Evolutionary conservation across 2,113 vertebrate genomes (phyloP).

Genomic region (Gobio gobio): DNA sequence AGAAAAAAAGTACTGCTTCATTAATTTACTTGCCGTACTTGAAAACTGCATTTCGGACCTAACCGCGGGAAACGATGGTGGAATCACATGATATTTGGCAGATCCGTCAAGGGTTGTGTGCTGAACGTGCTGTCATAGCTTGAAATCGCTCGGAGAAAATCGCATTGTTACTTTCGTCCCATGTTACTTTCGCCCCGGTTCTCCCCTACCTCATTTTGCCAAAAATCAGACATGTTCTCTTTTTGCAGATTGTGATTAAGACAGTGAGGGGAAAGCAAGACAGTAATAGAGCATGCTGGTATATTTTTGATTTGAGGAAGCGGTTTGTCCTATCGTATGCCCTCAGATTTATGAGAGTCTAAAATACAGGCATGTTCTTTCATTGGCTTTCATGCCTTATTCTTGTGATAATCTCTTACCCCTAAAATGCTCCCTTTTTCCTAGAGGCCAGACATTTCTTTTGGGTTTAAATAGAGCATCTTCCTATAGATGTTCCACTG

Average conservation of each 20-base stretch:
- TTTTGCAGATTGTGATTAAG: conserved; percentile 21
- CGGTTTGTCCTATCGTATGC: conserved; percentile 42
- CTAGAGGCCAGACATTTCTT: not conserved
- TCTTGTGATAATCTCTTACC: conserved; percentile 25
- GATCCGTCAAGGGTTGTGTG: no score
- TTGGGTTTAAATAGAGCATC: not conserved
- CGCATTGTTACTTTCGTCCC: no score
- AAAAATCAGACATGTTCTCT: not conserved
- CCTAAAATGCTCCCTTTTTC: not conserved
- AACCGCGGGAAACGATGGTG: no score
- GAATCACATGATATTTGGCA: no score
- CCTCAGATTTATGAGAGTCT: conserved; percentile 67
- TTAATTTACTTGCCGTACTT: no score
- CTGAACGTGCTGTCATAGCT: no score
- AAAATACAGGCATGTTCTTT: conserved; percentile 63
- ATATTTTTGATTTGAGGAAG: conserved; percentile 44
- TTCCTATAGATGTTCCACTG: not conserved
- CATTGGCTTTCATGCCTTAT: conserved; percentile 65
- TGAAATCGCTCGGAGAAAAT: no score
- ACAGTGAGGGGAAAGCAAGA: not conserved
- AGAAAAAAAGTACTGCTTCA: no score
- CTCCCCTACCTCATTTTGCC: not conserved
- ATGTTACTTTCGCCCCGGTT: no score
- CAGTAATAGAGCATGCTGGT: conserved; percentile 15
- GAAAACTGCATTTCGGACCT: no score